These are phyloP conservation scores for Periphyllus acericola DNA, from an alignment of 2,888 invertebrate species.

Conservation along the genomic window DNA sequence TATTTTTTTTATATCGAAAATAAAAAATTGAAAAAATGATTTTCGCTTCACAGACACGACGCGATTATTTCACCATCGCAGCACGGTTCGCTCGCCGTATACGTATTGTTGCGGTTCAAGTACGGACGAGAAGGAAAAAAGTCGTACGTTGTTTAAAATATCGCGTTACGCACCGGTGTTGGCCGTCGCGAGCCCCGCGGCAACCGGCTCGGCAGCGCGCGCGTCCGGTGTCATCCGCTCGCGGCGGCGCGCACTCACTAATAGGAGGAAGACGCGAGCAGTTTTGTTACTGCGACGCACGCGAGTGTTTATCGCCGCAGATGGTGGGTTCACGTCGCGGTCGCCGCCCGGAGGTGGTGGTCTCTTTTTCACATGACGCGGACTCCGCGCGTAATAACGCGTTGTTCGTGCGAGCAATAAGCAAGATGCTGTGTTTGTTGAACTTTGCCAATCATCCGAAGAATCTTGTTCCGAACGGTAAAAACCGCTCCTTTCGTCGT, in stretches of 20 bases:
- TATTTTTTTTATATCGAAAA: no score
- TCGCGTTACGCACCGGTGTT: not conserved
- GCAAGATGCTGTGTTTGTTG: constrained; percentile 41
- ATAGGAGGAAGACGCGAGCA: no score
- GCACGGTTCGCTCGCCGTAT: not conserved
- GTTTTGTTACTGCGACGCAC: no score
- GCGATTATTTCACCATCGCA: not conserved
- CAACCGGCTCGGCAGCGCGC: not conserved
- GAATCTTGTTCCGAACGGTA: constrained; percentile 61
- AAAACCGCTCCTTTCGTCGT: constrained; percentile 55
- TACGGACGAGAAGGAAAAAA: no score
- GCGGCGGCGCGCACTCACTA: no score
- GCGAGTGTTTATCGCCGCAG: no score
- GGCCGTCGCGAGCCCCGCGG: not conserved
- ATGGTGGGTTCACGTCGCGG: not conserved
- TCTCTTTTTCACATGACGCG: not conserved
- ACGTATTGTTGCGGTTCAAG: no score
- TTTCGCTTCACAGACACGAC: no score
- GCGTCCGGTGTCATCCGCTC: no score
- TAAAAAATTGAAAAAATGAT: no score
- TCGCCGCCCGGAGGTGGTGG: not conserved
- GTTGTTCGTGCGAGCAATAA: constrained; percentile 4
- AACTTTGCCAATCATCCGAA: constrained; percentile 60
- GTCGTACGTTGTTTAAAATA: no score
- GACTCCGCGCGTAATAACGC: not conserved